phyloP scores from a whole-genome alignment of 2,797 vertebrate genomes.

The Sebastes wilsoni region DNA sequence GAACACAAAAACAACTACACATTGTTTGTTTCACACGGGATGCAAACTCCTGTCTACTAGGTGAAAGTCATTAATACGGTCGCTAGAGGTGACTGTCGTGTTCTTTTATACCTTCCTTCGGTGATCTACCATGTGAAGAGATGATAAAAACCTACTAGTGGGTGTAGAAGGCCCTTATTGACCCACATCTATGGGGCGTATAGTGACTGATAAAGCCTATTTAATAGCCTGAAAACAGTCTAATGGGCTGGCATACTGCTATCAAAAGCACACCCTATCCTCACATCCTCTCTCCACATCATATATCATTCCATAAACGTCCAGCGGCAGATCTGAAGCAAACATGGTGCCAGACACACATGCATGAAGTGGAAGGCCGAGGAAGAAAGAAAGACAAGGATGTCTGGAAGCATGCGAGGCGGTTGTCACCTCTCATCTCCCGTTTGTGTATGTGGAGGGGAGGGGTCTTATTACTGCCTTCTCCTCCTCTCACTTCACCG shows the following conservation, averaged over 20 bases:
- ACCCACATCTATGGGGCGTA: too few species aligned
- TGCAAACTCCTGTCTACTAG: too few species aligned
- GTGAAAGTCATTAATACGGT: too few species aligned
- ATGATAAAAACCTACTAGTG: too few species aligned
- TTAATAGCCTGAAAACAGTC: too few species aligned
- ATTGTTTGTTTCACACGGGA: too few species aligned
- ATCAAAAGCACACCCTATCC: not conserved
- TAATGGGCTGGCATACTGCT: not conserved
- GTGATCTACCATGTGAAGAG: too few species aligned
- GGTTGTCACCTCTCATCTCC: constrained; percentile 5
- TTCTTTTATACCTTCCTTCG: too few species aligned
- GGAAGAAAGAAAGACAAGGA: not conserved
- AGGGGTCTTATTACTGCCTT: constrained; percentile 22
- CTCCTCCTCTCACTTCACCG: constrained; percentile 34
- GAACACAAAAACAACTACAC: too few species aligned
- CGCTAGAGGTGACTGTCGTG: too few species aligned
- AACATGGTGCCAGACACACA: not conserved
- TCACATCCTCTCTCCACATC: not conserved
- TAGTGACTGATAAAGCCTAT: too few species aligned
- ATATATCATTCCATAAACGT: not conserved
- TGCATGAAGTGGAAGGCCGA: not conserved
- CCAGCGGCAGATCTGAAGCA: not conserved
- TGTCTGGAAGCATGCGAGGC: not conserved
- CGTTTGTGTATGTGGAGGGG: not conserved
- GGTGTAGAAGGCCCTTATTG: too few species aligned